Evolutionary conservation across 37 sponge, comb jelly and placozoan species (phyloP).

Genomic region (Geodia barretti): DNA sequence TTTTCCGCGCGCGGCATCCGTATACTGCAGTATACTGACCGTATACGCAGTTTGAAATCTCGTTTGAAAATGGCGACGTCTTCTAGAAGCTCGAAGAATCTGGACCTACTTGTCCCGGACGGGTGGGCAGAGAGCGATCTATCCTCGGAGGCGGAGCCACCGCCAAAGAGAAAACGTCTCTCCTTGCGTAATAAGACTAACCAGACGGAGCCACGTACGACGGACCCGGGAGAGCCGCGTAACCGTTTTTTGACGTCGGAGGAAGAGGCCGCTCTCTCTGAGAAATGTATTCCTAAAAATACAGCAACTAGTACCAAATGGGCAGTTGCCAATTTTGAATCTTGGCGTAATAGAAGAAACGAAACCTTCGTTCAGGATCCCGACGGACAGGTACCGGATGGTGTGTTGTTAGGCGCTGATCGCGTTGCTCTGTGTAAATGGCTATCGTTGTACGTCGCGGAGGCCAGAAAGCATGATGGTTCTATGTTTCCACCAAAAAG

Average conservation of each 20-base stretch:
- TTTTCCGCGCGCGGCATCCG: no score
- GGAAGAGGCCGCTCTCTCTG: neutral
- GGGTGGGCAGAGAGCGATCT: no score
- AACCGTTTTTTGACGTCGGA: neutral
- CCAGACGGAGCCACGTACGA: no score
- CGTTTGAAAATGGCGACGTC: no score
- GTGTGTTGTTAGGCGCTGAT: neutral
- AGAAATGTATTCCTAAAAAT: conserved; percentile 20
- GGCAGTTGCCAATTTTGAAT: conserved; percentile 23
- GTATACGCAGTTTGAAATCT: no score
- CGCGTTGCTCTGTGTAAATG: neutral
- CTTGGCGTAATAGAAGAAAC: conserved; percentile 15
- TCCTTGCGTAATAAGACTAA: neutral
- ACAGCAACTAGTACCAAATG: conserved; percentile 25
- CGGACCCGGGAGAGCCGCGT: no score
- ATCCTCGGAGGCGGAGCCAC: neutral
- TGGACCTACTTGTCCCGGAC: no score
- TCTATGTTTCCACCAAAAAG: conserved; percentile 5
- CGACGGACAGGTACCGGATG: neutral
- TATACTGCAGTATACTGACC: no score
- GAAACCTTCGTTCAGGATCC: neutral
- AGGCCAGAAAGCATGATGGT: conserved; percentile 23
- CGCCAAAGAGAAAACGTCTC: neutral
- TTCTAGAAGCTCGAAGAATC: no score
- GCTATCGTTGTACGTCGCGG: conserved; percentile 12